A percentile compares a stretch with the other conserved stretches of the same genome.
Evolutionary conservation across 2,888 invertebrate genomes (phyloP).

Genomic region (Cheilosia grossa): DNA sequence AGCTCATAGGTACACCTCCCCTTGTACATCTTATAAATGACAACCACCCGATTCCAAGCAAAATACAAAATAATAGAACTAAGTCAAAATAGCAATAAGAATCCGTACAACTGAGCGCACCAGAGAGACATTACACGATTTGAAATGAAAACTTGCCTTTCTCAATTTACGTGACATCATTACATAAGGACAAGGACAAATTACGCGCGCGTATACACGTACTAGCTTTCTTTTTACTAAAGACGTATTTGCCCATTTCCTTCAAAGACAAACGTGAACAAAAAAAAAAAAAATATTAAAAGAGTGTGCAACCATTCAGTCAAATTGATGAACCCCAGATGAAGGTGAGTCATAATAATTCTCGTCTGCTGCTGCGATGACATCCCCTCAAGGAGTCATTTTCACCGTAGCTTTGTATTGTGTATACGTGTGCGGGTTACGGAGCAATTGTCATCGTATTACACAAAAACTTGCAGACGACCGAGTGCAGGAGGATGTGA

Average conservation of each 20-base stretch:
- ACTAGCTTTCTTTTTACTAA: slow-evolving; percentile 9
- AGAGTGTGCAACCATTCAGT: slow-evolving; percentile 57
- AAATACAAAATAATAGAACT: not conserved
- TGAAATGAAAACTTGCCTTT: slow-evolving; percentile 57
- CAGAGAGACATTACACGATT: slow-evolving; percentile 38
- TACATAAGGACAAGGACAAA: slow-evolving; percentile 67
- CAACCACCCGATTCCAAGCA: too few relatives aligned
- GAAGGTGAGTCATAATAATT: slow-evolving; percentile 62
- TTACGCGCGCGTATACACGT: slow-evolving; percentile 56
- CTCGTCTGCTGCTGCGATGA: slow-evolving; percentile 42
- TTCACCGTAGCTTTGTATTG: slow-evolving; percentile 27
- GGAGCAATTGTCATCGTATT: slow-evolving; percentile 61
- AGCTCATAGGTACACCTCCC: not conserved
- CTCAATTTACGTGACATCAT: slow-evolving; percentile 72
- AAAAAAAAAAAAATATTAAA: slow-evolving; percentile 21
- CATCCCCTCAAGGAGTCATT: slow-evolving; percentile 57
- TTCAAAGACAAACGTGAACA: slow-evolving; percentile 4
- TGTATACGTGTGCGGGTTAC: slow-evolving; percentile 10
- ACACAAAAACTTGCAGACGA: slow-evolving; percentile 18
- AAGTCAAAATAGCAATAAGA: slow-evolving; percentile 49
- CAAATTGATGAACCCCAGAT: slow-evolving; percentile 65
- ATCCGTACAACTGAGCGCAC: slow-evolving; percentile 38
- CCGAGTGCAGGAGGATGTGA: slow-evolving; percentile 18
- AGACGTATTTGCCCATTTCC: not conserved
- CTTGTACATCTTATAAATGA: not conserved